Conservation (phyloP, 2,797 vertebrate species). For the Anisognathus igniventris region DNA sequence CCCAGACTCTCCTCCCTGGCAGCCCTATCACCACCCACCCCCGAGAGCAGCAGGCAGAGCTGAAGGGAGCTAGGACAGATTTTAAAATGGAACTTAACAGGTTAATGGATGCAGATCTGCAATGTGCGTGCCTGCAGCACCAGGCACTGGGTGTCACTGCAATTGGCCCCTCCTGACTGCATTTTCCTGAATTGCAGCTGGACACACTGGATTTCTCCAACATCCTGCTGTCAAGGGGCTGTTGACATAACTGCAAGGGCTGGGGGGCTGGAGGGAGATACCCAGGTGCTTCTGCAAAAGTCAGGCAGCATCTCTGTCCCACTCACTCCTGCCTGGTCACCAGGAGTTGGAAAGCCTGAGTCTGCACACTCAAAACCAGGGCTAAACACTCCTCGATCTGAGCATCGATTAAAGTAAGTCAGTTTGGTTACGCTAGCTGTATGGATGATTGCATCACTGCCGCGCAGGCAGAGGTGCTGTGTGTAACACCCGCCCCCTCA, state of each 20-base stretch:
- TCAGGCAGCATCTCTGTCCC: not conserved
- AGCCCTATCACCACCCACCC: not conserved
- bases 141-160: not conserved
- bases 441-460: not conserved
- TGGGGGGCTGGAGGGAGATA: not conserved
- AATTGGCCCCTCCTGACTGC: not conserved
- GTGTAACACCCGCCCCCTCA: not conserved
- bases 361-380: rapidly evolving
- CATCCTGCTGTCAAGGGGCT: rapidly evolving
- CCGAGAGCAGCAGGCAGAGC: not conserved
- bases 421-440: not conserved
- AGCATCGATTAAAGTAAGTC: rapidly evolving
- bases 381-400: not conserved
- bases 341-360: not conserved
- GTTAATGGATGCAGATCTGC: not conserved
- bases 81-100: not conserved
- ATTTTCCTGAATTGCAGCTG: rapidly evolving
- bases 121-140: not conserved
- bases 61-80: not conserved
- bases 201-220: not conserved
- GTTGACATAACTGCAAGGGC: rapidly evolving
- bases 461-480: not conserved
- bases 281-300: not conserved
- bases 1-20: not conserved
- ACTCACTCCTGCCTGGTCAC: not conserved